Conservation (phyloP, 2,797 vertebrate genomes). For the Falco cherrug region DNA sequence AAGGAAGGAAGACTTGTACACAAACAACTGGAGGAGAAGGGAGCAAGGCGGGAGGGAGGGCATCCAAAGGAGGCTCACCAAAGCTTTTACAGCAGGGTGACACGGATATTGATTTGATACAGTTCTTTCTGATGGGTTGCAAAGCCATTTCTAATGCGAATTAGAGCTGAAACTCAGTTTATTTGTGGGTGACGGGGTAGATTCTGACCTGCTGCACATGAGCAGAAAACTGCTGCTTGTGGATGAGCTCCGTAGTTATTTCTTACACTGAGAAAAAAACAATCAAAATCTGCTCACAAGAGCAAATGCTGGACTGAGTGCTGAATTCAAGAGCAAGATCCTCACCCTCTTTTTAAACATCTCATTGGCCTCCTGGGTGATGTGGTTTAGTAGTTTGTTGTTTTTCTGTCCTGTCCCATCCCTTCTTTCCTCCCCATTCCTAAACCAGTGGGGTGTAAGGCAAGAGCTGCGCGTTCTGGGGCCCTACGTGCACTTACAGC, state of each 20-base stretch:
- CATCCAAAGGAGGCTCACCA: background rate
- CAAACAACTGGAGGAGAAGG: conserved; percentile 51
- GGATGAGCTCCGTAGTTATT: rapidly evolving
- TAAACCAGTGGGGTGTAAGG: background rate
- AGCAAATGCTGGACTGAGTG: background rate
- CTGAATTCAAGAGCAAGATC: background rate
- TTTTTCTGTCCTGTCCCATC: background rate
- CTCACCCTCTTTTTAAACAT: background rate
- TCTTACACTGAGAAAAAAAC: background rate
- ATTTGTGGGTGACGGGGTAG: background rate
- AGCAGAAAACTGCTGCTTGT: background rate
- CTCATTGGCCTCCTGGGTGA: background rate
- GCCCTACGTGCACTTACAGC: background rate
- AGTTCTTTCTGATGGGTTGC: background rate
- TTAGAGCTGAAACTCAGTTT: background rate
- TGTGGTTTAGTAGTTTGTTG: conserved; percentile 1
- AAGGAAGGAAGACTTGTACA: conserved; percentile 56
- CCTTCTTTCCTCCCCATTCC: background rate
- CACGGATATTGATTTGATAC: background rate
- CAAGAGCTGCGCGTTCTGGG: background rate
- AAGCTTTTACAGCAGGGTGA: background rate
- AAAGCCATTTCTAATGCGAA: background rate
- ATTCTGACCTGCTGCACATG: background rate
- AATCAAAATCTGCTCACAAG: background rate
- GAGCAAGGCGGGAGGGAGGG: background rate